Conservation (phyloP, 2,113 vertebrate genomes). For the Apodemus speciosus region DNA sequence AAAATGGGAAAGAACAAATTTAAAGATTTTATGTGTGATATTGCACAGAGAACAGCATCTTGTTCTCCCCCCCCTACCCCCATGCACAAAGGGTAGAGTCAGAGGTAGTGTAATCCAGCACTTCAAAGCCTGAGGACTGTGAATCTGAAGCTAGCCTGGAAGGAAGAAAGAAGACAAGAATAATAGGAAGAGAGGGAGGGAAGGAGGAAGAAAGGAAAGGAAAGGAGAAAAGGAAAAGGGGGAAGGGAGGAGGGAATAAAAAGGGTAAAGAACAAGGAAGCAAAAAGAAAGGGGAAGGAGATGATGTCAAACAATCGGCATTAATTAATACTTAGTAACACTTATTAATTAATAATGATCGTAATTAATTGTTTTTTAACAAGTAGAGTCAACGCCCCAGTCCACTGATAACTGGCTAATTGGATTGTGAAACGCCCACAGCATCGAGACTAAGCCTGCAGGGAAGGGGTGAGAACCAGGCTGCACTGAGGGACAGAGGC, state of each 20-base stretch:
- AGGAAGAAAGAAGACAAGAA: background rate
- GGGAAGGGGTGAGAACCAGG: rapidly evolving
- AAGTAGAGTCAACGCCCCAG: background rate
- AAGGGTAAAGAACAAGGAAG: background rate
- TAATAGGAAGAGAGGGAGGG: no score
- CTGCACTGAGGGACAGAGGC: rapidly evolving
- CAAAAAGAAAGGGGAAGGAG: background rate
- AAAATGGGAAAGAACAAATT: background rate
- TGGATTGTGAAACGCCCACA: rapidly evolving
- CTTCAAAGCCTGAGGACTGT: background rate
- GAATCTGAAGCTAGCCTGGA: background rate
- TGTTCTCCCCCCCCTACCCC: no score
- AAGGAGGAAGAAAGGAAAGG: no score
- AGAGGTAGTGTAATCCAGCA: background rate
- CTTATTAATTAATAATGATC: background rate
- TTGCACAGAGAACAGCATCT: background rate
- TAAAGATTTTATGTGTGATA: background rate
- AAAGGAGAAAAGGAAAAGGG: background rate
- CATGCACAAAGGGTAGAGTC: background rate
- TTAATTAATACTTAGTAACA: background rate
- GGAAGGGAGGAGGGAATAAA: background rate
- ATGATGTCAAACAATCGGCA: background rate
- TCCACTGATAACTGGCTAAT: background rate
- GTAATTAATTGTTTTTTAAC: background rate
- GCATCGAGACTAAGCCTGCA: background rate